These are phyloP conservation scores for Orthosia cruda DNA, from an alignment of 2,888 invertebrate species.

Conservation along the genomic window DNA sequence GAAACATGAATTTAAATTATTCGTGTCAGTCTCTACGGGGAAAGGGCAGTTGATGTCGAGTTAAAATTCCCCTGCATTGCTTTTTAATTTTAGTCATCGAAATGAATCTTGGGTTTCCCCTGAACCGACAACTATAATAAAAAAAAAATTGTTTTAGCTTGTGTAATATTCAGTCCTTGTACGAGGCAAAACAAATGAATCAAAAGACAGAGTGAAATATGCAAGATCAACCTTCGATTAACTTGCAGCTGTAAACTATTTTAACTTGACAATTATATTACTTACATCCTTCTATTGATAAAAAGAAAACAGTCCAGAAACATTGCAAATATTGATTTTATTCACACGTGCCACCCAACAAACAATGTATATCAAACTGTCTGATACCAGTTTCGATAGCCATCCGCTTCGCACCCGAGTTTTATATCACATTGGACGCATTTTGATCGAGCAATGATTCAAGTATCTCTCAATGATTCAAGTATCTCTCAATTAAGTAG, in stretches of 20 bases:
- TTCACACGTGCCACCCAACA: constrained; percentile 10
- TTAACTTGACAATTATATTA: background rate
- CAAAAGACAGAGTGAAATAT: background rate
- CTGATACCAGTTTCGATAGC: constrained; percentile 46
- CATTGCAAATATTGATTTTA: constrained; percentile 4
- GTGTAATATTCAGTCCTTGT: background rate
- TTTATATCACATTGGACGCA: constrained; percentile 46
- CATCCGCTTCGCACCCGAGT: constrained; percentile 33
- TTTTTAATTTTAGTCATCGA: background rate
- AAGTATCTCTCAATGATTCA: constrained; percentile 49
- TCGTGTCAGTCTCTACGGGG: background rate
- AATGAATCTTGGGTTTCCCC: background rate
- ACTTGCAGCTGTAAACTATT: background rate
- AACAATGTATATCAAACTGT: constrained; percentile 22
- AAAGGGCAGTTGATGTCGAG: background rate
- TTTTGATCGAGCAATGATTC: constrained; percentile 57
- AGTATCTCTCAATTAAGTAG: constrained; percentile 40
- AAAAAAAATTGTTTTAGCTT: background rate
- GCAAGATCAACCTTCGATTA: background rate
- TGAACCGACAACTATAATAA: background rate
- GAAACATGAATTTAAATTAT: background rate
- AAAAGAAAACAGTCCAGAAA: background rate
- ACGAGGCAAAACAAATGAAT: background rate
- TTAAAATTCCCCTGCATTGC: background rate
- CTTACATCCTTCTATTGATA: background rate